Percentiles rank a stretch among this genome's conserved stretches.
phyloP scores from a whole-genome alignment of 1,140 invertebrate genomes.

The Calosoma granatense region DNA sequence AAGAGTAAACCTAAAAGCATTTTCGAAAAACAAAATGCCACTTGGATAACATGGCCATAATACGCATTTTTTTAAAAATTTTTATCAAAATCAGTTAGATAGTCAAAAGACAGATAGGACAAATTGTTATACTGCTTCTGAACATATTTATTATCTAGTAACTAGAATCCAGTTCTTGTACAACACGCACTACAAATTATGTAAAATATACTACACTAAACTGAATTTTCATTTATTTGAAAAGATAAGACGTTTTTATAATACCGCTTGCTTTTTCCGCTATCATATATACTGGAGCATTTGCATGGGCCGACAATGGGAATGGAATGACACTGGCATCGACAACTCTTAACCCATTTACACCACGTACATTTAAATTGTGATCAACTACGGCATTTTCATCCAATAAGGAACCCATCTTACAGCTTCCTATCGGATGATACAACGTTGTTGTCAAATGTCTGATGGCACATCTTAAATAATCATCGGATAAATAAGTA shows the following conservation, averaged over 20 bases:
- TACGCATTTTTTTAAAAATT: too few relatives aligned
- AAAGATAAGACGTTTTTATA: slow-evolving; percentile 23
- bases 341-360: slow-evolving; percentile 40
- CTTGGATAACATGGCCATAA: too few relatives aligned
- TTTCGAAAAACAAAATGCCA: too few relatives aligned
- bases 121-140: too few relatives aligned
- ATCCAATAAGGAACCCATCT: slow-evolving; percentile 49
- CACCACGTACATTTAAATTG: slow-evolving; percentile 40
- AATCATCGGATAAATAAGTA: slow-evolving; percentile 41
- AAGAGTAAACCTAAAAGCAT: too few relatives aligned
- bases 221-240: too few relatives aligned
- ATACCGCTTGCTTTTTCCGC: slow-evolving; percentile 42
- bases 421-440: slow-evolving; percentile 52
- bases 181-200: too few relatives aligned
- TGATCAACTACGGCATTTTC: slow-evolving; percentile 43
- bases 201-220: too few relatives aligned
- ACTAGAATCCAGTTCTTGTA: too few relatives aligned
- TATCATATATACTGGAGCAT: slow-evolving; percentile 41
- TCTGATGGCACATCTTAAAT: slow-evolving; percentile 44
- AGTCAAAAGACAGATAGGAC: too few relatives aligned
- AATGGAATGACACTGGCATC: slow-evolving; percentile 47
- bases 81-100: too few relatives aligned
- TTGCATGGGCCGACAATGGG: slow-evolving; percentile 42
- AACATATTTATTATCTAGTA: too few relatives aligned
- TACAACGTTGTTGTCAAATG: slow-evolving; percentile 43